These are phyloP conservation scores for Triplophysa siluroides DNA, from an alignment of 2,113 vertebrate genomes.

Conservation along the genomic window DNA sequence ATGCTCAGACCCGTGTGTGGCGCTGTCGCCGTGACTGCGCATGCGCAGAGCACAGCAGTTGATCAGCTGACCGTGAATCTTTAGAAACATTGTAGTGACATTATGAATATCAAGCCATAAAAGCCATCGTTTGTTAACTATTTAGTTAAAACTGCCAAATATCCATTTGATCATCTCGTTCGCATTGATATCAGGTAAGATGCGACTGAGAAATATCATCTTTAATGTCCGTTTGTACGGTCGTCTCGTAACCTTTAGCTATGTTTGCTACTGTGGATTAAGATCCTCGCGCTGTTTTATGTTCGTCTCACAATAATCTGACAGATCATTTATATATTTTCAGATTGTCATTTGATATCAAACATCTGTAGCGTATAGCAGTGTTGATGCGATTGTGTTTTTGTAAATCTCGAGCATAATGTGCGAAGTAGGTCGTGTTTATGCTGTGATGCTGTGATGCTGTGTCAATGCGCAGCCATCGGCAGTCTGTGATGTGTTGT, in stretches of 20 bases:
- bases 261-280: conserved; percentile 29
- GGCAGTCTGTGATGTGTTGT: not conserved
- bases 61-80: conserved; percentile 73
- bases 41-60: conserved; percentile 54
- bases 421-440: not conserved
- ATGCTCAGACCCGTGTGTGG: not conserved
- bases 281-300: not conserved
- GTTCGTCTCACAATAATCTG: not conserved
- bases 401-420: not conserved
- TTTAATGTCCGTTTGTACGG: not conserved
- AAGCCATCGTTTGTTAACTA: not conserved
- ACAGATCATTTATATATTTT: not conserved
- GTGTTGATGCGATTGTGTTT: not conserved
- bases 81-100: conserved; percentile 46
- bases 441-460: not conserved
- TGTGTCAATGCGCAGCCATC: not conserved
- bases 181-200: conserved; percentile 15
- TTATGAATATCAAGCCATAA: conserved; percentile 41
- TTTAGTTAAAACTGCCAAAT: not conserved
- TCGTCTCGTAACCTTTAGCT: conserved; percentile 10
- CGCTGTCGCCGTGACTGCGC: conserved; percentile 1
- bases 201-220: not conserved
- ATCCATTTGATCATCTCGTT: not conserved
- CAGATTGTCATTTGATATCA: not conserved
- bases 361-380: not conserved